Percentiles rank a stretch among this genome's conserved stretches.
Evolutionary conservation across 1,140 invertebrate genomes (phyloP).

Genomic region (Teleopsis dalmanni): DNA sequence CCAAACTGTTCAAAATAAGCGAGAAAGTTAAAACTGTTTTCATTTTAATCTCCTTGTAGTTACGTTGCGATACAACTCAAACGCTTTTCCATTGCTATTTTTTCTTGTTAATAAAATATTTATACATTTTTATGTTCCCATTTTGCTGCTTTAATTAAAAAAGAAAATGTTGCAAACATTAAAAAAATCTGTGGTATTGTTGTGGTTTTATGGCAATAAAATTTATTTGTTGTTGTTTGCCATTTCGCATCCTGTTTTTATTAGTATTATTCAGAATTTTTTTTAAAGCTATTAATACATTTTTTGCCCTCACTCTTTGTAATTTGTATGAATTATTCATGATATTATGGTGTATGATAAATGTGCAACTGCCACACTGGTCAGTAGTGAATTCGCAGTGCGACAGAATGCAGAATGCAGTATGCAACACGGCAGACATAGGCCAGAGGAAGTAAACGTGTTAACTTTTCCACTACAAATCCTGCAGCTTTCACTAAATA

Average conservation of each 20-base stretch:
- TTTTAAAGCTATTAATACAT: too few relatives aligned
- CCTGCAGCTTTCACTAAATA: not conserved
- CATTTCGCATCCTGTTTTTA: too few relatives aligned
- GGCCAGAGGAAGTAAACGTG: not conserved
- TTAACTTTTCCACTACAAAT: not conserved
- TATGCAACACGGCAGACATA: not conserved
- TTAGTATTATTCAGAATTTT: too few relatives aligned
- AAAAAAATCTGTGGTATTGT: constrained; percentile 8
- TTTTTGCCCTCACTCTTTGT: constrained; percentile 4
- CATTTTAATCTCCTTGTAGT: too few relatives aligned
- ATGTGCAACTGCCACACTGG: constrained; percentile 5
- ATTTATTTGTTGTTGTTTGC: not conserved
- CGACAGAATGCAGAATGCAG: not conserved
- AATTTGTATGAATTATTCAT: constrained; percentile 17
- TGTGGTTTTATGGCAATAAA: constrained; percentile 8
- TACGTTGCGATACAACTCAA: too few relatives aligned
- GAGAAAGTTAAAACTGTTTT: too few relatives aligned
- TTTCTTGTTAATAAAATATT: too few relatives aligned
- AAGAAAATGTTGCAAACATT: not conserved
- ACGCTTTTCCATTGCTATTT: too few relatives aligned
- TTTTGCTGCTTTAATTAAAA: too few relatives aligned
- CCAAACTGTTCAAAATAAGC: too few relatives aligned
- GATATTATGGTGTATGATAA: constrained; percentile 15
- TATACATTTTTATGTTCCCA: too few relatives aligned
- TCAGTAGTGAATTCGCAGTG: not conserved